phyloP scores from a whole-genome alignment of 2,888 invertebrate species.

The Catocala sponsa region DNA sequence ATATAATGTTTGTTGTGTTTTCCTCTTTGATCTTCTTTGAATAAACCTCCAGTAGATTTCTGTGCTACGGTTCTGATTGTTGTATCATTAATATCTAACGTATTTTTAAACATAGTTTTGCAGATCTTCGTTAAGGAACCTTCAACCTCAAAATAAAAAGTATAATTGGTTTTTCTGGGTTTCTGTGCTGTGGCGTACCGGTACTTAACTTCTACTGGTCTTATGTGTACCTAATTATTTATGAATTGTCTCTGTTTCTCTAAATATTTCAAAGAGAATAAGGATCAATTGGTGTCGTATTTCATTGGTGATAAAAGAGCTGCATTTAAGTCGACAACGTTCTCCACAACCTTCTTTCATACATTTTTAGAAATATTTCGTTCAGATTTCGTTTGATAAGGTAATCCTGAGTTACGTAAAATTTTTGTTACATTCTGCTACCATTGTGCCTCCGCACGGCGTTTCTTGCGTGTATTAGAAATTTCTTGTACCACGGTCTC shows the following conservation, averaged over 20 bases:
- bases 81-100: conserved; percentile 6
- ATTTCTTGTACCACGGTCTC: conserved; percentile 7
- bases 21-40: conserved; percentile 9
- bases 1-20: conserved; percentile 10
- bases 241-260: conserved; percentile 12
- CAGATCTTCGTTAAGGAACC: conserved; percentile 11
- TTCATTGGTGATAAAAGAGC: conserved; percentile 14
- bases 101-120: conserved; percentile 9
- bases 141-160: conserved; percentile 16
- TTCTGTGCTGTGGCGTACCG: conserved; percentile 14
- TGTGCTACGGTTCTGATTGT: conserved; percentile 7
- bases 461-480: conserved; percentile 14
- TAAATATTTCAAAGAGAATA: conserved; percentile 12
- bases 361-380: conserved; percentile 20
- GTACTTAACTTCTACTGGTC: conserved; percentile 7
- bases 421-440: conserved; percentile 11
- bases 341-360: conserved; percentile 19
- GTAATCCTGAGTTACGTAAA: conserved; percentile 18
- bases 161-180: conserved; percentile 13
- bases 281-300: conserved; percentile 10
- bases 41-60: conserved; percentile 7
- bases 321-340: conserved; percentile 18
- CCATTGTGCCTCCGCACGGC: conserved; percentile 16
- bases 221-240: too few species aligned
- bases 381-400: conserved; percentile 20